phyloP scores from a whole-genome alignment of 1,140 invertebrate genomes.

The Aphaenogaster ashmeadi region DNA sequence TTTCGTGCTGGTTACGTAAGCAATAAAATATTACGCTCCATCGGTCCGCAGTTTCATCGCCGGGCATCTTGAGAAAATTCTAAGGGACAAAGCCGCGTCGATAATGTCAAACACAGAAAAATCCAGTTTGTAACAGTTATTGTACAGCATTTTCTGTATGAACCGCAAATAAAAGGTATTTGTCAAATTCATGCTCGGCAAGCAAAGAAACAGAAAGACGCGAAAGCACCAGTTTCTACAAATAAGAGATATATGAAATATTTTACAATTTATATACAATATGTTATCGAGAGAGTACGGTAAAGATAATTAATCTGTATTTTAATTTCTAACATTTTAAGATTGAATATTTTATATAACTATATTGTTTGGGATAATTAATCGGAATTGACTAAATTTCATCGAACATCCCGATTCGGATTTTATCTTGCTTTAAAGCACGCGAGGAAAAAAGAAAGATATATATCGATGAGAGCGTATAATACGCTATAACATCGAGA shows the following conservation, averaged over 20 bases:
- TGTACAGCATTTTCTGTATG: constrained; percentile 10
- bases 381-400: constrained; percentile 2
- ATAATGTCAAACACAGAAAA: constrained; percentile 58
- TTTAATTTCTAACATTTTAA: constrained; percentile 1
- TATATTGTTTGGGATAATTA: background rate
- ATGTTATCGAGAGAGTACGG: background rate
- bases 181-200: constrained; percentile 16
- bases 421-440: constrained; percentile 3
- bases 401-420: background rate
- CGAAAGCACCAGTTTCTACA: background rate
- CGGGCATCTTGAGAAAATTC: constrained; percentile 38
- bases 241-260: background rate
- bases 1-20: background rate
- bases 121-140: constrained; percentile 15
- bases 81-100: constrained; percentile 34
- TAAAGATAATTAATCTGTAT: background rate
- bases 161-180: constrained; percentile 24
- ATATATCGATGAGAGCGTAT: background rate
- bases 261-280: constrained; percentile 7
- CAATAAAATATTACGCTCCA: constrained; percentile 36
- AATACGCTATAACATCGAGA: constrained; percentile 49
- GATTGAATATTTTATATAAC: background rate
- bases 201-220: background rate
- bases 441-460: background rate
- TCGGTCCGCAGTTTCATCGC: background rate